Evolutionary conservation across 2,888 invertebrate genomes (phyloP).

Genomic region (Chalcis sispes): DNA sequence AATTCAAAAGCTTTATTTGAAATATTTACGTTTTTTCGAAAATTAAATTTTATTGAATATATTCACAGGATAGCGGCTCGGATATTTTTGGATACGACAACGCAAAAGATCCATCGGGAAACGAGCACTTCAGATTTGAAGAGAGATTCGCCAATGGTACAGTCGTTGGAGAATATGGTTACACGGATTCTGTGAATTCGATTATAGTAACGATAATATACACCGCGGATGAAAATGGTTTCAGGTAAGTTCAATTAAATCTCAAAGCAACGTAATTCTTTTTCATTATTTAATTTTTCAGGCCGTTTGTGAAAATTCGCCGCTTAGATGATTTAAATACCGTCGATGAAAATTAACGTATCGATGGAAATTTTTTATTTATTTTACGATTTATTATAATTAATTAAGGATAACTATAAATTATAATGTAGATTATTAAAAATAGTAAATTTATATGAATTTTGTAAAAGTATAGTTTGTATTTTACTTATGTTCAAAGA

Average conservation of each 20-base stretch:
- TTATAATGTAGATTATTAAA: too few relatives aligned
- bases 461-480: too few relatives aligned
- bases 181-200: constrained; percentile 65
- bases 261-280: too few relatives aligned
- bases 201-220: constrained; percentile 56
- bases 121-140: constrained; percentile 85
- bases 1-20: too few relatives aligned
- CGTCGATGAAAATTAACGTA: too few relatives aligned
- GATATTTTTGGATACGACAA: constrained; percentile 85
- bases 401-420: too few relatives aligned
- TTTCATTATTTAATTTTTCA: constrained; percentile 18
- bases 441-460: too few relatives aligned
- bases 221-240: constrained; percentile 57
- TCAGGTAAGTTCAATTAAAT: constrained; percentile 53
- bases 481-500: too few relatives aligned
- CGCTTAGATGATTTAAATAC: background rate
- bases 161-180: constrained; percentile 85
- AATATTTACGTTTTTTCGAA: too few relatives aligned
- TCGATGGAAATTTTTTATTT: too few relatives aligned
- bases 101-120: constrained; percentile 81
- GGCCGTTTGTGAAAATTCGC: background rate
- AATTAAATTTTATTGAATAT: constrained; percentile 18
- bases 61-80: constrained; percentile 79
- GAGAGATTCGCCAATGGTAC: constrained; percentile 84
- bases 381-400: too few relatives aligned